Conservation (phyloP, 1,140 invertebrate species). For the Calycopis cecrops region DNA sequence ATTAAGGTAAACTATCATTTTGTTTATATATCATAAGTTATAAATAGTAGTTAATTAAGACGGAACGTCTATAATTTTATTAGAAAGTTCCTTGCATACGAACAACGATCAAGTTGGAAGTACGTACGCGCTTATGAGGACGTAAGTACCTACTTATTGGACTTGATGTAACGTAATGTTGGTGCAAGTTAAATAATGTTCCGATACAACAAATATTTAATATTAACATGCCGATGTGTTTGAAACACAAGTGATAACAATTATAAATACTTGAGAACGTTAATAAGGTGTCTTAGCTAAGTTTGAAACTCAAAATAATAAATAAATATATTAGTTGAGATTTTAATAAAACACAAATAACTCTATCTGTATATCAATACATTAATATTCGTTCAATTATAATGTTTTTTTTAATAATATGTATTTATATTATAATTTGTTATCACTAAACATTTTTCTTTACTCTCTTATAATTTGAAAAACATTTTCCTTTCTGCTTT, state of each 20-base stretch:
- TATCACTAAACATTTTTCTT: too few species aligned
- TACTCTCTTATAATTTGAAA: too few species aligned
- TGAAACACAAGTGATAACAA: conserved; percentile 16
- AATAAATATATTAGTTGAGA: too few species aligned
- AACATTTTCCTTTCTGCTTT: too few species aligned
- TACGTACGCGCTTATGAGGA: conserved; percentile 51
- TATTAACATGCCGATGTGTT: conserved; percentile 14
- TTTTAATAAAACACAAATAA: too few species aligned
- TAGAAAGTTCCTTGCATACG: conserved; percentile 65
- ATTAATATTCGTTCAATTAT: too few species aligned
- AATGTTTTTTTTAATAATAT: too few species aligned
- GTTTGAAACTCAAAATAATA: conserved; percentile 1
- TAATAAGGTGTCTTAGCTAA: background rate
- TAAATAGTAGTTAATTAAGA: conserved; percentile 11
- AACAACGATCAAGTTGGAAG: conserved; percentile 55
- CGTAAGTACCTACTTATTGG: conserved; percentile 43
- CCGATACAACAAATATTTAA: conserved; percentile 19
- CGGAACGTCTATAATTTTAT: conserved; percentile 42
- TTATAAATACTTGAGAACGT: conserved; percentile 10
- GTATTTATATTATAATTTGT: too few species aligned
- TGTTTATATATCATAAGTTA: conserved; percentile 22
- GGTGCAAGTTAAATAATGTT: conserved; percentile 35
- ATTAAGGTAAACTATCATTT: conserved; percentile 52
- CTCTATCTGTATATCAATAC: too few species aligned
- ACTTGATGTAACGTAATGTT: conserved; percentile 55